Percentiles rank a stretch among this genome's conserved stretches.
These are phyloP conservation scores for Tiphia femorata DNA, from an alignment of 2,888 invertebrate genomes.

Conservation along the genomic window DNA sequence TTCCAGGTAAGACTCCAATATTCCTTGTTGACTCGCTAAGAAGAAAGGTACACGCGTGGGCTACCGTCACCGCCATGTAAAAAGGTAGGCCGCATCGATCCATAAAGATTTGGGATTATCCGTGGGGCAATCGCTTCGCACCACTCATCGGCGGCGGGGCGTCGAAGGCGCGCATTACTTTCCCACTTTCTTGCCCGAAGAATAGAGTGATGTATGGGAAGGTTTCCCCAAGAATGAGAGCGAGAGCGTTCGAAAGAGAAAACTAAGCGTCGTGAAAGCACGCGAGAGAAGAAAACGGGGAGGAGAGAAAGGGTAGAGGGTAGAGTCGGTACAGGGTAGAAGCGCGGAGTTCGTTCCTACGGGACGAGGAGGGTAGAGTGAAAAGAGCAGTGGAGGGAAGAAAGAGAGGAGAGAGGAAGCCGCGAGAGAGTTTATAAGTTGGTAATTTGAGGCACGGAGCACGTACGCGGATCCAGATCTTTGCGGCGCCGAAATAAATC, in stretches of 20 bases:
- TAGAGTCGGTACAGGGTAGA: too few relatives aligned
- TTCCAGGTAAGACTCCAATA: constrained; percentile 40
- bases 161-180: constrained; percentile 41
- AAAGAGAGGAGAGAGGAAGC: constrained; percentile 23
- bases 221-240: constrained; percentile 21
- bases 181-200: constrained; percentile 35
- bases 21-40: too few relatives aligned
- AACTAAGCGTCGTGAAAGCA: constrained; percentile 4
- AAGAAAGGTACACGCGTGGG: too few relatives aligned
- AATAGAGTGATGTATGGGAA: constrained; percentile 37
- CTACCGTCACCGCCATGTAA: too few relatives aligned
- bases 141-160: constrained; percentile 35
- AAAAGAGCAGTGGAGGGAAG: constrained; percentile 11
- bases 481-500: constrained; percentile 68
- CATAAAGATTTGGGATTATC: constrained; percentile 38
- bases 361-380: neutral
- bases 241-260: too few relatives aligned
- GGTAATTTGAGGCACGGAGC: constrained; percentile 68
- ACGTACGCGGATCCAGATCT: constrained; percentile 68
- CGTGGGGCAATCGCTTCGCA: constrained; percentile 19
- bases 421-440: constrained; percentile 66
- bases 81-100: constrained; percentile 40
- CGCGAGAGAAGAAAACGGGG: neutral
- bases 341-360: too few relatives aligned
- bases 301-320: constrained; percentile 1